phyloP scores from a whole-genome alignment of 2,888 invertebrate species.

The Agriopis marginaria region DNA sequence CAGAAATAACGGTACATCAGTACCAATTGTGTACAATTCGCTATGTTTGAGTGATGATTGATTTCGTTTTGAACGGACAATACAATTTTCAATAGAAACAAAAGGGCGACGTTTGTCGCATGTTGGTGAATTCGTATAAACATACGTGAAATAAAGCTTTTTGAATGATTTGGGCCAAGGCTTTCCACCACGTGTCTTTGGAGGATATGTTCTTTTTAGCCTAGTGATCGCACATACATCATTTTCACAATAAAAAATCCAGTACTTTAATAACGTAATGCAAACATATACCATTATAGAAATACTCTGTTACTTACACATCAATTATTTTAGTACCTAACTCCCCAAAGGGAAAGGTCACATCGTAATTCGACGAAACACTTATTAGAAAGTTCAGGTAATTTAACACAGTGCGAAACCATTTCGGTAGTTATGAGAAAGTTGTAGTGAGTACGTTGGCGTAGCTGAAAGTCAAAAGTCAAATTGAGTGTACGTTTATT shows the following conservation, averaged over 20 bases:
- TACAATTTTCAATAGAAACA: background rate
- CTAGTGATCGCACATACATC: too few species aligned
- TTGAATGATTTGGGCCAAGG: too few species aligned
- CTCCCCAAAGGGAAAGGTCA: constrained; percentile 20
- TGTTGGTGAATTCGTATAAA: background rate
- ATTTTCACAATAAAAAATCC: background rate
- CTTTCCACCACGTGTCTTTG: too few species aligned
- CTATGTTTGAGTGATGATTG: constrained; percentile 25
- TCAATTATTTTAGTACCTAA: constrained; percentile 12
- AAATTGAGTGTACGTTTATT: background rate
- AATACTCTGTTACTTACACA: constrained; percentile 2
- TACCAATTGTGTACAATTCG: constrained; percentile 35
- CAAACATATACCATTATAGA: background rate
- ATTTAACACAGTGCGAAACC: constrained; percentile 18
- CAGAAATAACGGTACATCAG: constrained; percentile 39
- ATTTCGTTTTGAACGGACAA: constrained; percentile 13
- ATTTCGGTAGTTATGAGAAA: constrained; percentile 14
- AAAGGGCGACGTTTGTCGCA: background rate
- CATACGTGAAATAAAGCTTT: too few species aligned
- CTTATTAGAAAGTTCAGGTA: constrained; percentile 25
- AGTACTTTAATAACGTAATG: constrained; percentile 6
- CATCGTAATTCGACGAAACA: constrained; percentile 7
- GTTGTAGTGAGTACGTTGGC: background rate
- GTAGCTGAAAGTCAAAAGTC: constrained; percentile 19
- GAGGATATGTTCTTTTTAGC: too few species aligned